Conservation (phyloP, 2,797 vertebrate genomes). For the Botia almorhae region DNA sequence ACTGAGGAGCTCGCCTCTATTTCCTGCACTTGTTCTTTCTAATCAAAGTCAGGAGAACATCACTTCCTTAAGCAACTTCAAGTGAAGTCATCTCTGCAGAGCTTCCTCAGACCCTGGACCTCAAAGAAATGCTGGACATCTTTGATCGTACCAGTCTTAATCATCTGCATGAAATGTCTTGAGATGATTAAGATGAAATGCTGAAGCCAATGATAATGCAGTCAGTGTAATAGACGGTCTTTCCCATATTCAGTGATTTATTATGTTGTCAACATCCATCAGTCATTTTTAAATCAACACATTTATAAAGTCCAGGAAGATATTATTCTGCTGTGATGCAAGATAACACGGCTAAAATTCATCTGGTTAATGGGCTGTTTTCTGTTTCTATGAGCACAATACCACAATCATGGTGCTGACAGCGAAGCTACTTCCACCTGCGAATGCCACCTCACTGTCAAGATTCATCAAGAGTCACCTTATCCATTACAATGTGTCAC, state of each 20-base stretch:
- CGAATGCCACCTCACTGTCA: background rate
- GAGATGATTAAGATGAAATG: slow-evolving; percentile 15
- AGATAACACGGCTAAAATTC: background rate
- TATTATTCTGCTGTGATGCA: background rate
- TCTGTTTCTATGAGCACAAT: background rate
- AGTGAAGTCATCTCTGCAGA: slow-evolving; percentile 9
- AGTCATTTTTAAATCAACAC: background rate
- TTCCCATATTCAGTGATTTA: background rate
- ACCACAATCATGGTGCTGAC: background rate
- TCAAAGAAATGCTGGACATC: slow-evolving; percentile 22
- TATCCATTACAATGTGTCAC: background rate
- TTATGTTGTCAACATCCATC: slow-evolving; percentile 17
- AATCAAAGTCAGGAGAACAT: slow-evolving; percentile 34
- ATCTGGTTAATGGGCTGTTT: background rate
- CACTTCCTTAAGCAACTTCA: slow-evolving; percentile 11
- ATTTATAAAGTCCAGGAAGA: background rate
- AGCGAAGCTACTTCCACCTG: too few relatives aligned
- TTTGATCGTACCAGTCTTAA: slow-evolving; percentile 5
- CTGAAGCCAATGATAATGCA: background rate
- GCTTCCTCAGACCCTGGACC: background rate
- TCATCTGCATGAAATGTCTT: slow-evolving; percentile 7
- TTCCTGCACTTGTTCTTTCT: slow-evolving; percentile 17
- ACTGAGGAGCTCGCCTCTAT: slow-evolving; percentile 10
- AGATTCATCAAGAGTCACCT: background rate
- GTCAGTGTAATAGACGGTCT: background rate